Base-by-base conservation (phyloP, 2,888 invertebrate species). In the Shargacucullia verbasci region DNA sequence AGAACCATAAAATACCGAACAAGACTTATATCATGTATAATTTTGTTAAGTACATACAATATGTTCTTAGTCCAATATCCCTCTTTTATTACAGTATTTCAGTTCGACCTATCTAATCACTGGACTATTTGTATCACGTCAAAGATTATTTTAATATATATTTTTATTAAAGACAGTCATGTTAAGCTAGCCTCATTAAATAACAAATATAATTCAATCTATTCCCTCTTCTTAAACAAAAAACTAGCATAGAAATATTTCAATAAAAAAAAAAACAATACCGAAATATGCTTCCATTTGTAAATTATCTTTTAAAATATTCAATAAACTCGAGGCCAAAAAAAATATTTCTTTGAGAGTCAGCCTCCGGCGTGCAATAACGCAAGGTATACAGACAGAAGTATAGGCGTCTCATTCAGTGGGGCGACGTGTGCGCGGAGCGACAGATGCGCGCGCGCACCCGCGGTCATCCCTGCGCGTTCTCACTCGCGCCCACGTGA, bases 401-500 rank as follows among this genome's bases (percentile, higher is more conserved):
- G 8, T 59, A 47, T 38, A 37, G 34, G 27, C 53, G 44, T 59
- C 61, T 49, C 59, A n/a, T 14, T 48, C 61, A 45, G 48, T 7
- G 12, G 0, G 7, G 14, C n/a, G 34, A 0, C 2, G 15, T 1
- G 2, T 8, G 35, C 9, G 11, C 20, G 7, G 54, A 39, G 59
- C 13, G 43, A 49, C 13, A 37, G 38, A 29, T 45, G 54, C 57
- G 64, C 62, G 58, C 43, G 5, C 10, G 29, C 1, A 11, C 9
- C 38, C 12, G 29, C 29, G 48, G 82, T 84, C 84, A 85, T 62
- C 73, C 81, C 49, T 66, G 72, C 39, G 76, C 54, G 41, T 49
- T 52, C 56, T 85, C 84, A n/a, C 70, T 65, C 0, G 81, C 55
- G 9, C 84, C 76, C 58, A 93, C 91, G 81, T 91, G 86, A 59